phyloP scores from a whole-genome alignment of 2,113 vertebrate species.

The Xiphias gladius region DNA sequence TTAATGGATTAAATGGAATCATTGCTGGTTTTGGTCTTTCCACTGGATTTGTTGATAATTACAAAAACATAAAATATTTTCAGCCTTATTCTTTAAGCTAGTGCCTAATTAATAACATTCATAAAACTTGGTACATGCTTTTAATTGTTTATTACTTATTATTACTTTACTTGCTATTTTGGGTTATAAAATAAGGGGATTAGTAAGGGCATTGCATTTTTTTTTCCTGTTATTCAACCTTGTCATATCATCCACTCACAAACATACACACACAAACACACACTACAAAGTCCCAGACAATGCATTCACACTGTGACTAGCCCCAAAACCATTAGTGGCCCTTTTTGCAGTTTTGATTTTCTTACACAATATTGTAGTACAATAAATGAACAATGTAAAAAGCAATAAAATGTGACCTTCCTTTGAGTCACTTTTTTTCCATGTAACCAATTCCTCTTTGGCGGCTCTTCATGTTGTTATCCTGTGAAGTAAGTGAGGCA shows the following conservation, averaged over 20 bases:
- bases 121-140: neutral
- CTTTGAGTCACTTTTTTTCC: neutral
- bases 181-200: neutral
- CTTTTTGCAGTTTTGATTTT: neutral
- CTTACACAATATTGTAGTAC: neutral
- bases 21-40: no score
- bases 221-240: constrained; percentile 10
- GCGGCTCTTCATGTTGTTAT: constrained; percentile 7
- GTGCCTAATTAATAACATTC: neutral
- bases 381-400: neutral
- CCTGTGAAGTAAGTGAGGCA: constrained; percentile 17
- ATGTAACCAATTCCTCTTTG: constrained; percentile 16
- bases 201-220: neutral
- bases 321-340: neutral
- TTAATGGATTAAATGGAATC: no score
- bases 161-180: neutral
- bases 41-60: no score
- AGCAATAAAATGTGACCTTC: neutral
- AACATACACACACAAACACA: constrained; percentile 8
- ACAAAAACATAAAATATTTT: no score
- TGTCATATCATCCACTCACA: neutral
- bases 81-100: no score
- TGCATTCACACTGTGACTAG: neutral
- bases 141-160: neutral
- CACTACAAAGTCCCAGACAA: neutral